These are phyloP conservation scores for Drosophila murphyi DNA, from an alignment of 1,140 invertebrate species.

Conservation along the genomic window DNA sequence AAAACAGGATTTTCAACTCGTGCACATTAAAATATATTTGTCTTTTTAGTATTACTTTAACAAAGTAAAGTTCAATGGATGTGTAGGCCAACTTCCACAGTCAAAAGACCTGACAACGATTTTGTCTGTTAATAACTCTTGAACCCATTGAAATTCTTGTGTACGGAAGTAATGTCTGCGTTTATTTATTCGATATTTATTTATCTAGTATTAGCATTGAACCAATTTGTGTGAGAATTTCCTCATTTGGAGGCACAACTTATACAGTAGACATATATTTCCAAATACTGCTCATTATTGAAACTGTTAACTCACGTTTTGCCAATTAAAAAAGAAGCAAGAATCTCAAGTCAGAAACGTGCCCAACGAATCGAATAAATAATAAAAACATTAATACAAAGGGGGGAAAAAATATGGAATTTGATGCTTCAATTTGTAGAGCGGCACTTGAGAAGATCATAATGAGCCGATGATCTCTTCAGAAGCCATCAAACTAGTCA, in stretches of 20 bases:
- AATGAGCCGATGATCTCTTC: slow-evolving; percentile 41
- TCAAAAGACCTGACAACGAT: background rate
- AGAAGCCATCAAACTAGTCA: slow-evolving; percentile 49
- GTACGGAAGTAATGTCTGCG: slow-evolving; percentile 46
- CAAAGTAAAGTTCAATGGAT: slow-evolving; percentile 27
- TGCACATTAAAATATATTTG: slow-evolving; percentile 38
- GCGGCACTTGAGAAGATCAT: slow-evolving; percentile 40
- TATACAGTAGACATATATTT: slow-evolving; percentile 43
- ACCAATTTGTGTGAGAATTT: slow-evolving; percentile 71
- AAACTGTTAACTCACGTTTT: slow-evolving; percentile 79
- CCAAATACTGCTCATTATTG: slow-evolving; percentile 60
- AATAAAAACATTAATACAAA: slow-evolving; percentile 19
- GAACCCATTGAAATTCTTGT: slow-evolving; percentile 2
- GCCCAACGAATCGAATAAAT: slow-evolving; percentile 55
- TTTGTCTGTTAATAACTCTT: slow-evolving; percentile 7
- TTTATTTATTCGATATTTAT: slow-evolving; percentile 54
- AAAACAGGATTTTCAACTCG: slow-evolving; percentile 52
- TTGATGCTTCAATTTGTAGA: slow-evolving; percentile 56
- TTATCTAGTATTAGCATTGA: slow-evolving; percentile 52
- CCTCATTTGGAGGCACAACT: slow-evolving; percentile 49
- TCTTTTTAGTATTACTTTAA: background rate
- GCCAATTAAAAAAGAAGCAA: slow-evolving; percentile 61
- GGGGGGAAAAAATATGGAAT: slow-evolving; percentile 42
- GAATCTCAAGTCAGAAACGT: slow-evolving; percentile 72
- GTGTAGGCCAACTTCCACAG: slow-evolving; percentile 15